These are phyloP conservation scores for Cyphomyrus discorhynchus DNA, from an alignment of 2,113 vertebrate genomes.

Conservation along the genomic window DNA sequence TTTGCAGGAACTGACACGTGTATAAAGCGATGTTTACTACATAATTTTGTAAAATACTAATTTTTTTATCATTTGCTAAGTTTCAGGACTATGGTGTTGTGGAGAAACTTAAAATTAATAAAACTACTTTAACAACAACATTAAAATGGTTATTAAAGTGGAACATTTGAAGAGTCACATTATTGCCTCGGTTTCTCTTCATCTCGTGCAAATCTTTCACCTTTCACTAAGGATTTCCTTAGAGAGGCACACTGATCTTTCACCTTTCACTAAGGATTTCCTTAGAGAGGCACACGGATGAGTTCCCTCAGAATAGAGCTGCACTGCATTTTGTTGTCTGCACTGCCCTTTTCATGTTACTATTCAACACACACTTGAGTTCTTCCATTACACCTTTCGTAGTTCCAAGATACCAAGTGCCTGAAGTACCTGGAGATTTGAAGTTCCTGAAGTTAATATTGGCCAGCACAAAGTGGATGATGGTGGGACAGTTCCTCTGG, in stretches of 20 bases:
- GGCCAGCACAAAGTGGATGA: slow-evolving; percentile 95
- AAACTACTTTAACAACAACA: background rate
- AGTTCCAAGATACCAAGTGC: background rate
- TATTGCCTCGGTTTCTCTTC: background rate
- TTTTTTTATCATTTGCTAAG: background rate
- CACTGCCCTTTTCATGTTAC: background rate
- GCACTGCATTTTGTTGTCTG: background rate
- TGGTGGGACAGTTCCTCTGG: slow-evolving; percentile 83
- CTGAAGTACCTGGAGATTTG: slow-evolving; percentile 79
- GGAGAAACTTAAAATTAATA: background rate
- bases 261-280: background rate
- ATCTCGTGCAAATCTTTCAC: background rate
- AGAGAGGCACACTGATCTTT: background rate
- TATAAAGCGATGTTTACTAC: background rate
- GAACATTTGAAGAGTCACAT: background rate
- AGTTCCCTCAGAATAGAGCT: background rate
- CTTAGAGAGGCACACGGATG: background rate
- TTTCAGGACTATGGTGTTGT: background rate
- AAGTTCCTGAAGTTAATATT: slow-evolving; percentile 89
- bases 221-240: background rate
- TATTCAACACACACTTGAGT: background rate
- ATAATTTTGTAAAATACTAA: background rate
- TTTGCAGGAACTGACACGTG: background rate
- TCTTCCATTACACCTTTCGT: background rate
- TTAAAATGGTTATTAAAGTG: background rate